A percentile compares a stretch with the other conserved stretches of the same genome.
These are phyloP conservation scores for Crossaster papposus DNA, from an alignment of 53 echinoderm and acorn worm species.

Conservation along the genomic window DNA sequence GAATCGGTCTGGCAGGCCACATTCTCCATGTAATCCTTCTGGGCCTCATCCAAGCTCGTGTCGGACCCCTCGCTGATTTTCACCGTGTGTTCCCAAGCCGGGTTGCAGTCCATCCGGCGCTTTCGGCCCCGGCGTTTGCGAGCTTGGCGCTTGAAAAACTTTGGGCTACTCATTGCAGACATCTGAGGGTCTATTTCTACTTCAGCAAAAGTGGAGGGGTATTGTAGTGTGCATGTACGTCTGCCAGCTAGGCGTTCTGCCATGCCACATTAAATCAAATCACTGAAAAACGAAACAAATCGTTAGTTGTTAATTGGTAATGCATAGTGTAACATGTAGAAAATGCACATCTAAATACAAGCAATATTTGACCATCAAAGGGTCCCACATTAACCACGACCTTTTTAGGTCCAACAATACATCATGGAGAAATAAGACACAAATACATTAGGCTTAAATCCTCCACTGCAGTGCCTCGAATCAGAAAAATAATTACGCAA, in stretches of 20 bases:
- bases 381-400: too few relatives aligned
- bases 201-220: slow-evolving; percentile 39
- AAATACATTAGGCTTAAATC: too few relatives aligned
- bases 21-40: slow-evolving; percentile 99
- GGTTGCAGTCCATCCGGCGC: slow-evolving; percentile 86
- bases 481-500: too few relatives aligned
- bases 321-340: background rate
- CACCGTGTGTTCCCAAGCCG: slow-evolving; percentile 85
- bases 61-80: slow-evolving; percentile 94
- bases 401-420: too few relatives aligned
- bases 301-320: too few relatives aligned
- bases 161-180: slow-evolving; percentile 79
- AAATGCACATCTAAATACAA: background rate
- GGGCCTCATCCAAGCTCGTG: slow-evolving; percentile 91
- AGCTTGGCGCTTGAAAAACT: slow-evolving; percentile 72
- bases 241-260: slow-evolving; percentile 58
- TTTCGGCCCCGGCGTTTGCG: slow-evolving; percentile 85
- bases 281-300: background rate
- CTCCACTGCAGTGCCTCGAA: too few relatives aligned
- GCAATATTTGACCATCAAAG: background rate
- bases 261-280: slow-evolving; percentile 28
- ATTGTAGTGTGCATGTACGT: slow-evolving; percentile 66
- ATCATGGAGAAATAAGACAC: too few relatives aligned
- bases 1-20: slow-evolving; percentile 82
- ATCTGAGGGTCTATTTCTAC: slow-evolving; percentile 67